Percentiles rank a stretch among this genome's conserved stretches.
Evolutionary conservation across 2,888 invertebrate genomes (phyloP).

Genomic region (Ornithoptera alexandrae): DNA sequence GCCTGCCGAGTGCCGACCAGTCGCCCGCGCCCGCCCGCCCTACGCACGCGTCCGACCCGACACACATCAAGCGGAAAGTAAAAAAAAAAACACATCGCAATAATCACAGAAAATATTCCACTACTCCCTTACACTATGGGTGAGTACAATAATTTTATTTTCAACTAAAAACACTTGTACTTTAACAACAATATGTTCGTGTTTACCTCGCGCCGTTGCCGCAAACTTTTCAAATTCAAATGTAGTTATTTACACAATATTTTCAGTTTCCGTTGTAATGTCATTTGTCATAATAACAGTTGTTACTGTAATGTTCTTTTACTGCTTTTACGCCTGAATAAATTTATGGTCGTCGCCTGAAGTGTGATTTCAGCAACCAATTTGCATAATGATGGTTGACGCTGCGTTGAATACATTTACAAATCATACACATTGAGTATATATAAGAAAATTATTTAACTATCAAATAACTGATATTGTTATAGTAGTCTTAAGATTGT

Average conservation of each 20-base stretch:
- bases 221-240: slow-evolving; percentile 6
- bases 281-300: slow-evolving; percentile 33
- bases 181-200: slow-evolving; percentile 34
- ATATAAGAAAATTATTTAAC: not conserved
- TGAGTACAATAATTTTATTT: slow-evolving; percentile 36
- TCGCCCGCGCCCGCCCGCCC: slow-evolving; percentile 56
- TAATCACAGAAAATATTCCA: slow-evolving; percentile 8
- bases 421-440: not conserved
- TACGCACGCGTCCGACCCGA: slow-evolving; percentile 50
- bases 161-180: not conserved
- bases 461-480: not conserved
- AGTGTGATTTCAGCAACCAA: slow-evolving; percentile 37
- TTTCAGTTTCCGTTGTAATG: slow-evolving; percentile 15
- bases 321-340: slow-evolving; percentile 44
- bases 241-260: not conserved
- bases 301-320: slow-evolving; percentile 39
- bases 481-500: not conserved
- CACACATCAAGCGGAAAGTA: no score
- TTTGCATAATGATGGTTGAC: slow-evolving; percentile 56
- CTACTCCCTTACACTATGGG: slow-evolving; percentile 41
- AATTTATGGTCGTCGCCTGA: slow-evolving; percentile 39
- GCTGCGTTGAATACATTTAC: slow-evolving; percentile 35
- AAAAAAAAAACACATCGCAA: slow-evolving; percentile 26
- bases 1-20: slow-evolving; percentile 40
- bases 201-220: slow-evolving; percentile 12